These are phyloP conservation scores for Pammene aurita DNA, from an alignment of 2,888 invertebrate species.

Conservation along the genomic window DNA sequence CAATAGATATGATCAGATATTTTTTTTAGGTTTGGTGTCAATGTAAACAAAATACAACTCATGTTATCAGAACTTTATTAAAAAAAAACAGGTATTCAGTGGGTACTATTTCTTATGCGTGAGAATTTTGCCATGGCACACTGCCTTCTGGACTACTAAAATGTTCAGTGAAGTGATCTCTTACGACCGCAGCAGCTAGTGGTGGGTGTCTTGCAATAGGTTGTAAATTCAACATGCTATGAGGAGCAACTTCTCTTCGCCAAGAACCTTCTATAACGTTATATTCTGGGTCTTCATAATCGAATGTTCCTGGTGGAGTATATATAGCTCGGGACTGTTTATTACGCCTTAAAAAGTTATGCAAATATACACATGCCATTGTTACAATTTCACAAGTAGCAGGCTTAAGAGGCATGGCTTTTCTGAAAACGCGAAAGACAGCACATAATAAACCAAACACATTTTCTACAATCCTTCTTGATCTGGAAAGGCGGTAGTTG, in stretches of 20 bases:
- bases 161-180: slow-evolving; percentile 40
- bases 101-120: slow-evolving; percentile 35
- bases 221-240: slow-evolving; percentile 15
- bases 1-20: slow-evolving; percentile 21
- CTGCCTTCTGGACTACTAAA: slow-evolving; percentile 41
- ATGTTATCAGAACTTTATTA: slow-evolving; percentile 23
- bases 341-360: slow-evolving; percentile 43
- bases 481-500: slow-evolving; percentile 46
- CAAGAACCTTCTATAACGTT: slow-evolving; percentile 37
- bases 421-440: slow-evolving; percentile 43
- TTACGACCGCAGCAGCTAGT: slow-evolving; percentile 32
- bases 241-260: slow-evolving; percentile 20
- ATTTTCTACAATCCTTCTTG: slow-evolving; percentile 46
- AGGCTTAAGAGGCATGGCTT: slow-evolving; percentile 47
- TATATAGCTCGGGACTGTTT: slow-evolving; percentile 40
- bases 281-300: slow-evolving; percentile 43
- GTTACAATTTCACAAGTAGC: slow-evolving; percentile 47
- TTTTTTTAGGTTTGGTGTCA: slow-evolving; percentile 18
- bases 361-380: slow-evolving; percentile 48
- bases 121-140: slow-evolving; percentile 43
- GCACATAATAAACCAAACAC: slow-evolving; percentile 41
- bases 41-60: slow-evolving; percentile 17
- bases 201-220: slow-evolving; percentile 19
- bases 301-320: slow-evolving; percentile 43
- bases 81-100: slow-evolving; percentile 21